phyloP scores from a whole-genome alignment of 2,113 vertebrate species.

The Hypanus sabinus region DNA sequence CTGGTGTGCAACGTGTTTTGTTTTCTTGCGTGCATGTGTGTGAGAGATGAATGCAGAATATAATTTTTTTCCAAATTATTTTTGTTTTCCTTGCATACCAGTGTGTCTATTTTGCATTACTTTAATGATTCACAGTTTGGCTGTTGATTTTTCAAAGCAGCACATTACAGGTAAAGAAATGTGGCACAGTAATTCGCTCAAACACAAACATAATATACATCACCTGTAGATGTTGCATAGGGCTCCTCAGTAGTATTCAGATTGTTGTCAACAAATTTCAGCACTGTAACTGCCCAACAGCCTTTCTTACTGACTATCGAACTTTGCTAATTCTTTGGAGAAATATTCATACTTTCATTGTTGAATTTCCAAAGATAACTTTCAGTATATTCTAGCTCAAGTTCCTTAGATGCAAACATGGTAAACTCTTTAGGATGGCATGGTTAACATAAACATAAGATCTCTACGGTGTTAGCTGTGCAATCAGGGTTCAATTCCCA shows the following conservation, averaged over 20 bases:
- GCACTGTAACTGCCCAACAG: not conserved
- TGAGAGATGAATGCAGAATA: not conserved
- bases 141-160: constrained; percentile 40
- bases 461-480: no score
- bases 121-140: not conserved
- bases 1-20: not conserved
- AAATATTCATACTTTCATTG: not conserved
- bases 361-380: not conserved
- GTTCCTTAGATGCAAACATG: not conserved
- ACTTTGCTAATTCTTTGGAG: not conserved
- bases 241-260: constrained; percentile 48
- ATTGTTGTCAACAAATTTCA: not conserved
- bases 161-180: constrained; percentile 48
- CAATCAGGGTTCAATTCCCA: no score
- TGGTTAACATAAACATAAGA: no score
- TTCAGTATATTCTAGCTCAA: not conserved
- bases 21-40: not conserved
- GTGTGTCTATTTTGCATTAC: not conserved
- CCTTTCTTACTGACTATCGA: not conserved
- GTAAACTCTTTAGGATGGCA: not conserved
- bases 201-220: constrained; percentile 49
- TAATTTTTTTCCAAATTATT: not conserved
- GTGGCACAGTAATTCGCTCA: constrained; percentile 54
- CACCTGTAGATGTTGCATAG: constrained; percentile 55
- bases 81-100: not conserved